Evolutionary conservation across 1,140 invertebrate species (phyloP).

Genomic region (Battus philenor): DNA sequence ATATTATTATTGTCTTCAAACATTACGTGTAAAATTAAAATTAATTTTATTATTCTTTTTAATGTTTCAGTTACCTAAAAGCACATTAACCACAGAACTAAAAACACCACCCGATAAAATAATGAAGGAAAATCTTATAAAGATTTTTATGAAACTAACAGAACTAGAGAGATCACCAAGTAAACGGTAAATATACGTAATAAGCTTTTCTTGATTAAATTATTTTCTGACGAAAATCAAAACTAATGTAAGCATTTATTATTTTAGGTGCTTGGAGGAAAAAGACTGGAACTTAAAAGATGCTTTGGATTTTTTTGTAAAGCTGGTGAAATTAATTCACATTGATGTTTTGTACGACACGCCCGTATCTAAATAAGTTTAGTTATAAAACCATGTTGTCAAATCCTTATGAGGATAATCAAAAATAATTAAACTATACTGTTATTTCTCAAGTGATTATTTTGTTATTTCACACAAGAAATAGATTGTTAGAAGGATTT

Average conservation of each 20-base stretch:
- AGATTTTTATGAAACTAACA: slow-evolving; percentile 53
- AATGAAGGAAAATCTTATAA: slow-evolving; percentile 37
- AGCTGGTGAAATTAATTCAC: slow-evolving; percentile 23
- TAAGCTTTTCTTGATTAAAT: background rate
- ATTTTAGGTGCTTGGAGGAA: slow-evolving; percentile 47
- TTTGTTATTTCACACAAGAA: no score
- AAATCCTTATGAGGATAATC: no score
- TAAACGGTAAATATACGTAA: slow-evolving; percentile 31
- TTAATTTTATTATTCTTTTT: background rate
- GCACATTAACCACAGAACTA: slow-evolving; percentile 36
- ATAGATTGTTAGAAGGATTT: no score
- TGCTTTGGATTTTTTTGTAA: slow-evolving; percentile 46
- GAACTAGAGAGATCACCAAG: slow-evolving; percentile 31
- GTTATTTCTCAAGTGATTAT: no score
- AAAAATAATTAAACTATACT: no score
- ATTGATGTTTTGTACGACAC: slow-evolving; percentile 7
- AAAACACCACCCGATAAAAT: slow-evolving; percentile 41
- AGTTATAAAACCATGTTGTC: no score
- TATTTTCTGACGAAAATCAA: background rate
- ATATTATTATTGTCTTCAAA: background rate
- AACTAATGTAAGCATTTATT: background rate
- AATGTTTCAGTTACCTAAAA: slow-evolving; percentile 43
- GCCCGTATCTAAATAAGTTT: no score
- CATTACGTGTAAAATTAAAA: background rate
- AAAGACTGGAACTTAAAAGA: slow-evolving; percentile 51